Percentiles rank a stretch among this genome's conserved stretches.
Evolutionary conservation across 1,140 invertebrate genomes (phyloP).

Genomic region (Aphidius gifuensis): DNA sequence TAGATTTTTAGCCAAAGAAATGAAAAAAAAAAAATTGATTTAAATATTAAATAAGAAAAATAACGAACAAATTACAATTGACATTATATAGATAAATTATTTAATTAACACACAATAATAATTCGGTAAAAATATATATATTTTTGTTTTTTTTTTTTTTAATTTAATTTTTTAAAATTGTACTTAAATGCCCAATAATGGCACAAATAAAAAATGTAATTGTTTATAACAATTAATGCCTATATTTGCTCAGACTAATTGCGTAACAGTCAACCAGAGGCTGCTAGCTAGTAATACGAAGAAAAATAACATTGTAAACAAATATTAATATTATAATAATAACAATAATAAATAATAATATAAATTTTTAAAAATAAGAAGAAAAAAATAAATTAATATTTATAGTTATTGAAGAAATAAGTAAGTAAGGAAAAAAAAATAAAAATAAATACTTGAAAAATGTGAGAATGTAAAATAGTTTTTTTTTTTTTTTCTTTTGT

Average conservation of each 20-base stretch:
- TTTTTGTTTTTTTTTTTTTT: not conserved
- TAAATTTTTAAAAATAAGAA: not conserved
- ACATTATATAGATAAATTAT: no score
- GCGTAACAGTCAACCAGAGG: slow-evolving; percentile 47
- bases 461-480: slow-evolving; percentile 9
- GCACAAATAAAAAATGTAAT: slow-evolving; percentile 10
- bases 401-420: slow-evolving; percentile 15
- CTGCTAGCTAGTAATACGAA: slow-evolving; percentile 50
- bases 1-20: no score
- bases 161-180: slow-evolving; percentile 7
- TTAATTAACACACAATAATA: no score
- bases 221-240: slow-evolving; percentile 20
- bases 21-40: no score
- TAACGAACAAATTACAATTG: not conserved
- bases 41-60: no score
- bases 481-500: not conserved
- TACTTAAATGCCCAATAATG: no score
- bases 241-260: slow-evolving; percentile 39
- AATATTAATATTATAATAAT: slow-evolving; percentile 21
- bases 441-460: not conserved
- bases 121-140: no score
- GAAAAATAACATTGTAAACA: slow-evolving; percentile 12
- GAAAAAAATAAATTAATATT: slow-evolving; percentile 19
- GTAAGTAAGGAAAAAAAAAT: slow-evolving; percentile 8
- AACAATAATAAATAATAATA: slow-evolving; percentile 15